These are phyloP conservation scores for Melanotaenia nigrans DNA, from an alignment of 2,797 vertebrate species.

Conservation along the genomic window DNA sequence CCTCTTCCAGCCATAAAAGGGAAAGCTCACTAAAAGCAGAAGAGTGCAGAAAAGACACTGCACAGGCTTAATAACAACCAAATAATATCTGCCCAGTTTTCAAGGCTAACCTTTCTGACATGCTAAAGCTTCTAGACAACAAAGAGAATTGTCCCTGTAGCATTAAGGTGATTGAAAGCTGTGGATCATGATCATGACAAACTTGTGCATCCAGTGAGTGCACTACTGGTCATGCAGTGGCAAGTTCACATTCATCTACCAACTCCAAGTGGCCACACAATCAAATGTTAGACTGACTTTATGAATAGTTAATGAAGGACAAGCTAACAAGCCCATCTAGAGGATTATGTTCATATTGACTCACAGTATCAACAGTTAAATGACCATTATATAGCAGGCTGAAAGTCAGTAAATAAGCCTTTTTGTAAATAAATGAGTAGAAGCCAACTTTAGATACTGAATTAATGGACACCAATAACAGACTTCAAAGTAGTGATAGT, in stretches of 20 bases:
- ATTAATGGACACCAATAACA: neutral
- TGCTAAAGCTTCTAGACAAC: neutral
- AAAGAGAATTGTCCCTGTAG: neutral
- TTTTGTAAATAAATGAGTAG: neutral
- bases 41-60: neutral
- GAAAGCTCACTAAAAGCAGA: neutral
- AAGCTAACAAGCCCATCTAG: neutral
- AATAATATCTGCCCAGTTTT: no score
- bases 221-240: neutral
- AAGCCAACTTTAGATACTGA: neutral
- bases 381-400: neutral
- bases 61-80: neutral
- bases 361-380: neutral
- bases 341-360: slow-evolving; percentile 1
- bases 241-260: neutral
- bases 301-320: slow-evolving; percentile 5
- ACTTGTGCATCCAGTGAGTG: neutral
- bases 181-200: neutral
- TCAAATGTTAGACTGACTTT: slow-evolving; percentile 3
- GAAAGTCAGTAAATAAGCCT: neutral
- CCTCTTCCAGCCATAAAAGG: neutral
- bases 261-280: neutral
- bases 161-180: neutral
- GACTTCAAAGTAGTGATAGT: neutral
- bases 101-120: neutral